Conservation (phyloP, 2,888 invertebrate species). For the Phragmatobia fuliginosa region DNA sequence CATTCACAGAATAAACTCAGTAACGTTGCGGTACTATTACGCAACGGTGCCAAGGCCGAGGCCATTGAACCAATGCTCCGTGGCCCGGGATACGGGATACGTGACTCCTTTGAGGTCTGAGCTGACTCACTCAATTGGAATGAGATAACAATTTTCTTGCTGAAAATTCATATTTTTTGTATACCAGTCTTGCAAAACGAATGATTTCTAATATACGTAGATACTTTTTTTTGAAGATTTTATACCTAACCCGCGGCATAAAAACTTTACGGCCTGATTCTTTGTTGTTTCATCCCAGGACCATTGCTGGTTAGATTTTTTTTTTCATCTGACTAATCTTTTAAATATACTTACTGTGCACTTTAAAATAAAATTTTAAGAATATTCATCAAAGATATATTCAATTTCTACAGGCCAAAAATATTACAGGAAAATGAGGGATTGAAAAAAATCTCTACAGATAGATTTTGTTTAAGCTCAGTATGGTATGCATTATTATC, state of each 20-base stretch:
- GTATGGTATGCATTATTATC: too few species aligned
- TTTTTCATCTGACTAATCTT: too few species aligned
- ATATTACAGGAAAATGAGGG: not conserved
- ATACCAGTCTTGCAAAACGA: not conserved
- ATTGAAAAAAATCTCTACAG: not conserved
- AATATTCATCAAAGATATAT: not conserved
- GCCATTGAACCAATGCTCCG: constrained; percentile 37
- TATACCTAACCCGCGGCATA: not conserved
- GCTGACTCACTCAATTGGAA: constrained; percentile 24
- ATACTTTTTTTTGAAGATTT: not conserved
- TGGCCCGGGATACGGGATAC: constrained; percentile 26
- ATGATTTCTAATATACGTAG: not conserved
- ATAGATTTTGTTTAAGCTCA: not conserved
- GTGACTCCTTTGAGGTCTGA: constrained; percentile 13
- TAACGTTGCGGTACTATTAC: constrained; percentile 41
- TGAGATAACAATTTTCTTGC: constrained; percentile 20
- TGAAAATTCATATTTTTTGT: constrained; percentile 13
- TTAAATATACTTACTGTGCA: too few species aligned
- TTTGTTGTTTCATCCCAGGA: not conserved
- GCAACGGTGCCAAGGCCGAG: constrained; percentile 46
- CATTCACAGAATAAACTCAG: constrained; percentile 26
- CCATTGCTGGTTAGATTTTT: too few species aligned
- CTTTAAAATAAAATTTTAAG: not conserved
- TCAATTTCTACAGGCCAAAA: not conserved
- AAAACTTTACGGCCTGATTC: not conserved